Evolutionary conservation across 1,140 invertebrate species (phyloP), one percentile per base, ranked within the genome.

Genomic region (Coenobita brevimanus): DNA sequence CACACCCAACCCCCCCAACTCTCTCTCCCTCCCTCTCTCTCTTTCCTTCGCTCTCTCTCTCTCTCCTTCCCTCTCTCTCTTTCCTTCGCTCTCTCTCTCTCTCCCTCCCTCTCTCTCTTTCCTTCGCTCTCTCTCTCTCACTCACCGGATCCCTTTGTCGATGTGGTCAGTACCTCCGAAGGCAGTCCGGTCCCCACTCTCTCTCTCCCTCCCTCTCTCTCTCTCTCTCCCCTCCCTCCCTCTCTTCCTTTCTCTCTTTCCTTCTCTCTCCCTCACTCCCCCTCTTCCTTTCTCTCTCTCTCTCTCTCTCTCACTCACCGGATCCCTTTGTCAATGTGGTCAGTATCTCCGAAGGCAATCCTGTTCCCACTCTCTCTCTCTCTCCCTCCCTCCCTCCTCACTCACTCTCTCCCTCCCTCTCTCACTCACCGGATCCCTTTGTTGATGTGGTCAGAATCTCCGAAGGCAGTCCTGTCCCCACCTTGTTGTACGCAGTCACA

Each of bases 341-440:
- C 41, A 30, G 3, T 36, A 21, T 24, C 1, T 27, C 17, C 17
- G 1, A 15, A 2, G 21, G 0, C 2, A 15, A 33, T 17, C 17
- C 24, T 10, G 0, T 30, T 13, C 10, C 21, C 24, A 0, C 27
- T 21, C 10, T 0, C 3, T 10, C 13, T 41, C 54, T 54, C 33
- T 30, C 21, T 33, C 4, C 30, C 36, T 50, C 13, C 36, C 27
- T 3, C 8, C n/a, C 33, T 30, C 6, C 3, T 38, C 21, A n/a
- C n/a, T n/a, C n/a, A n/a, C n/a, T n/a, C n/a, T n/a, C n/a, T n/a
- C n/a, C 3, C 41, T 24, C 10, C 4, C 27, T 1, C 4, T n/a
- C n/a, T 8, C 8, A 1, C 91, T 91, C 90, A 94, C 93, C 92
- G 71, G 94, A 94, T 0, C 95, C 95, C 89, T 94, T 94, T 1